Evolutionary conservation across 1,140 invertebrate species (phyloP).

Genomic region (Drosophila insularis): DNA sequence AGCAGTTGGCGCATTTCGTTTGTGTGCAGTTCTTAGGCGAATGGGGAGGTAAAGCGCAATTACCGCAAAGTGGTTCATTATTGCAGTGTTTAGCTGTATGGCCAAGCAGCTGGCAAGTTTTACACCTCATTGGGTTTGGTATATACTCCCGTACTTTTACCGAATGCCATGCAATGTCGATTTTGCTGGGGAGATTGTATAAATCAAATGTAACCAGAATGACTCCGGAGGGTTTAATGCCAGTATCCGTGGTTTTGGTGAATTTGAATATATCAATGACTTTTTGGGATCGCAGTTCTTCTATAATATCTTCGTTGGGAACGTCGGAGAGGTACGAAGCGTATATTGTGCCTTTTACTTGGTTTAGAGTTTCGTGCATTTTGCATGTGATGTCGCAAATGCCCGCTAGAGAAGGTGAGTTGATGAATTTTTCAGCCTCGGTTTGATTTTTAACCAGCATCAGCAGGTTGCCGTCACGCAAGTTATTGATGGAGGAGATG

Average conservation of each 20-base stretch:
- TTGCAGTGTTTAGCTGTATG: constrained; percentile 14
- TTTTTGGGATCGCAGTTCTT: constrained; percentile 15
- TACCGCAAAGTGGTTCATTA: constrained; percentile 7
- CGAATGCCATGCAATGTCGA: not conserved
- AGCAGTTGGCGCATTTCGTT: constrained; percentile 10
- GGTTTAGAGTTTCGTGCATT: not conserved
- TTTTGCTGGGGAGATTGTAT: not conserved
- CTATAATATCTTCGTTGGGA: constrained; percentile 6
- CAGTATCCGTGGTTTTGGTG: constrained; percentile 12
- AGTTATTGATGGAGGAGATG: constrained; percentile 4
- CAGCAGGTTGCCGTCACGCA: constrained; percentile 12
- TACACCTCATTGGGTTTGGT: not conserved
- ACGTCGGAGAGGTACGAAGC: constrained; percentile 5
- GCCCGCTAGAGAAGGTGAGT: too few species aligned
- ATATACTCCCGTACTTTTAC: not conserved
- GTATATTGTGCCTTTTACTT: constrained; percentile 13
- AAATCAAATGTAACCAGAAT: constrained; percentile 6
- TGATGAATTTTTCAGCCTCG: too few species aligned
- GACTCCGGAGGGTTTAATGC: not conserved
- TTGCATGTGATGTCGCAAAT: too few species aligned
- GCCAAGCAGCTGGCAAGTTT: constrained; percentile 14
- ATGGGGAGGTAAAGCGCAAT: constrained; percentile 12
- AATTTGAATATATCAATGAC: constrained; percentile 12
- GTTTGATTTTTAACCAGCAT: constrained; percentile 14
- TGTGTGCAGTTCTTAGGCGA: constrained; percentile 2